Base-by-base conservation (phyloP, 2,797 vertebrate genomes). In the Cossypha heuglini region DNA sequence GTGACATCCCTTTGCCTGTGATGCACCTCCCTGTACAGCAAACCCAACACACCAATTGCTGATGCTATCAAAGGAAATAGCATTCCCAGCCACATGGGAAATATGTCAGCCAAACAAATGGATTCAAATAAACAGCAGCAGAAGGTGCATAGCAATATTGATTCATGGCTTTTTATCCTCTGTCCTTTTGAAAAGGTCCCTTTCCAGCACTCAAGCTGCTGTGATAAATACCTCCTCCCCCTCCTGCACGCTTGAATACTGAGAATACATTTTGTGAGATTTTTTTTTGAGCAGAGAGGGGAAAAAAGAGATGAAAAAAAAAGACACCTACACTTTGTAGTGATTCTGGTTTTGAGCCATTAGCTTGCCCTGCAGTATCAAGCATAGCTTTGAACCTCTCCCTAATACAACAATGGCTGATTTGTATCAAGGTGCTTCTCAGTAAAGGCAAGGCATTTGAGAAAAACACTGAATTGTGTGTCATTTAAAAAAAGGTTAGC, bases 101-200 rank as follows among this genome's bases (percentile, higher is more conserved):
- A 96, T 93, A 93, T 95, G 95, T 90, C 96, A 96, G 96, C 93
- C 93, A 90, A 97, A 96, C 94, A 96, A 96, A 96, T 96, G 93
- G 91, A 91, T 86, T 94, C 89, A 46, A 95, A 95, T 93, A 95
- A 96, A 97, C 82, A 86, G 94, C 63, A 57, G 89, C 95, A 96
- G 92, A 94, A 94, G 95, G 87, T 14, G 0, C 75, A 33, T 3
- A 66, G 91, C 75, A 94, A 93, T 94, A 96, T 95, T 91, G 96
- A 96, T 96, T 96, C 76, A 78, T 78, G 93, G 79, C 73, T 96
- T 91, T 96, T 95, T 91, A 90, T 91, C 91, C 91, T 54, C 89
- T 69, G 84, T 93, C 82, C 92, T 90, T 96, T 93, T 81, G 91
- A 93, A 93, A 90, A 5, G 64, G 84, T 95, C 94, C 92, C 84